A percentile compares a stretch with the other conserved stretches of the same genome.
Evolutionary conservation across 2,888 invertebrate species (phyloP).

Genomic region (Nipponacmea schrenckii): DNA sequence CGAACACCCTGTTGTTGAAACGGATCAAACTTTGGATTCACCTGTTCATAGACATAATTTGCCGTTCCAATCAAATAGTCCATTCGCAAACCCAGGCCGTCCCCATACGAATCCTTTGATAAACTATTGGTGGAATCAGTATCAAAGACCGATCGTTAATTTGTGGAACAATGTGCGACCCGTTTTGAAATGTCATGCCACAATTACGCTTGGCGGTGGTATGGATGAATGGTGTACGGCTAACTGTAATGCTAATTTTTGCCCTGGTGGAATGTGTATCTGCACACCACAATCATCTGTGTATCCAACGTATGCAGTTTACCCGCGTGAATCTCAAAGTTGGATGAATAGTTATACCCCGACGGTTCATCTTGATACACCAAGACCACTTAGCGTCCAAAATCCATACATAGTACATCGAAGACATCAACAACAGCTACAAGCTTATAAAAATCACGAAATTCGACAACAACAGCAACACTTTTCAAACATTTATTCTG

Average conservation of each 20-base stretch:
- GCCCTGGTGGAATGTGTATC: constrained; percentile 41
- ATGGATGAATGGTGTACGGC: constrained; percentile 59
- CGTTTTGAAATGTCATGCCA: constrained; percentile 42
- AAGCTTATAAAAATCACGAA: not conserved
- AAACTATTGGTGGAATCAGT: constrained; percentile 19
- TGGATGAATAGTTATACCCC: constrained; percentile 15
- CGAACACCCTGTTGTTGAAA: not conserved
- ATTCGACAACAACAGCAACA: not conserved
- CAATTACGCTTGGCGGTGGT: constrained; percentile 44
- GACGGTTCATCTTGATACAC: not conserved
- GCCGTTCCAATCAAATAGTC: constrained; percentile 3
- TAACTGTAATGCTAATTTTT: constrained; percentile 53
- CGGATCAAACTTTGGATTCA: not conserved
- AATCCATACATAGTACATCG: not conserved
- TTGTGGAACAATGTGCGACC: constrained; percentile 18
- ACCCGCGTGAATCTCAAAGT: constrained; percentile 6
- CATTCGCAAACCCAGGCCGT: constrained; percentile 3
- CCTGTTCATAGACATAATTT: not conserved
- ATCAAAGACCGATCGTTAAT: constrained; percentile 16
- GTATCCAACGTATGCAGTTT: constrained; percentile 14
- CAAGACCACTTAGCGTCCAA: not conserved
- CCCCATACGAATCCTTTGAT: constrained; percentile 9
- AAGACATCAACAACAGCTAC: not conserved
- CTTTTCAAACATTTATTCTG: not conserved
- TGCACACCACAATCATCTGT: constrained; percentile 24